A percentile compares a stretch with the other conserved stretches of the same genome.
Conservation (phyloP, 2,888 invertebrate genomes). For the Euplexia lucipara region DNA sequence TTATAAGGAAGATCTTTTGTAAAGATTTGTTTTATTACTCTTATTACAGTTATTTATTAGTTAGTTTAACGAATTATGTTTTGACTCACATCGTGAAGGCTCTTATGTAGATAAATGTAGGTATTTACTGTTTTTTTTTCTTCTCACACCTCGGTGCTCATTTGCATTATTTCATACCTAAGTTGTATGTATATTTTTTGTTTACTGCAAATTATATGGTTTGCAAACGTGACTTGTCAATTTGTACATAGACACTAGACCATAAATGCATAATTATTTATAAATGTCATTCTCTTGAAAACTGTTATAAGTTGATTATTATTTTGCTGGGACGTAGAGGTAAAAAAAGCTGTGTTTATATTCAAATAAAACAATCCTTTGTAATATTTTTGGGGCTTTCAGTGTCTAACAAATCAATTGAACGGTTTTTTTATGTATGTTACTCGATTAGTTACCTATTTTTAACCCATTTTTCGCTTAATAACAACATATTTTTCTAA, state of each 20-base stretch:
- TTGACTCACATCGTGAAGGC: conserved; percentile 13
- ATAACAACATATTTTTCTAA: too few species aligned
- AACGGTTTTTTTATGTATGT: too few species aligned
- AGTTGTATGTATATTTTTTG: conserved; percentile 46
- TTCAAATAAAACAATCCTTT: background rate
- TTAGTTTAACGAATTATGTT: conserved; percentile 21
- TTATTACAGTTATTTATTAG: background rate
- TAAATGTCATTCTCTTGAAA: background rate
- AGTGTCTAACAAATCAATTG: too few species aligned
- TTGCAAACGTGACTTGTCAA: conserved; percentile 54
- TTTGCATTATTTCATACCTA: conserved; percentile 17
- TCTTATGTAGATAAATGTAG: background rate
- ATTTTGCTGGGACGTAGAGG: conserved; percentile 10
- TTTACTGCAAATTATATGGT: conserved; percentile 45
- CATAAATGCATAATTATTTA: conserved; percentile 14
- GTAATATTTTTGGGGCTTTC: too few species aligned
- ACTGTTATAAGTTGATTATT: background rate
- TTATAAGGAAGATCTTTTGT: background rate
- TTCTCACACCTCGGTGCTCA: conserved; percentile 26
- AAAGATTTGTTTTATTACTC: conserved; percentile 8
- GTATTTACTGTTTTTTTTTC: conserved; percentile 43
- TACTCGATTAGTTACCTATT: too few species aligned
- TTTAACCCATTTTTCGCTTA: too few species aligned
- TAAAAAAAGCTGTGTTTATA: background rate
- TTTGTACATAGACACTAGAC: conserved; percentile 26